Evolutionary conservation across 1,140 invertebrate species (phyloP).

Genomic region (Penaeus vannamei): DNA sequence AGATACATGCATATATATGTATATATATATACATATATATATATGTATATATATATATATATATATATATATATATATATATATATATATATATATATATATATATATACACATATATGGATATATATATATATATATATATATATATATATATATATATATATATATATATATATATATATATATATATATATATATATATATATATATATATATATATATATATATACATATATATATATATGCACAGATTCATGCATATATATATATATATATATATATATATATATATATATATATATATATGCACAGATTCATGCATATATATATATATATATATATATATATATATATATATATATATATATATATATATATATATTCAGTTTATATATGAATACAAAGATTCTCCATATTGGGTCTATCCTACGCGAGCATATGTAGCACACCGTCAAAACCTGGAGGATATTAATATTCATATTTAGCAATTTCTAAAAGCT

Average conservation of each 20-base stretch:
- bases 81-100: conserved; percentile 28
- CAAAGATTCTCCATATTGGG: neutral
- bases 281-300: conserved; percentile 42
- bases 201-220: conserved; percentile 26
- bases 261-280: conserved; percentile 43
- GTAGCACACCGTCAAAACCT: too few species aligned
- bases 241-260: neutral
- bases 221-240: neutral
- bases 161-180: neutral
- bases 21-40: neutral
- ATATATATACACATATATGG: too few species aligned
- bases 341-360: neutral
- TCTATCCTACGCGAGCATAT: too few species aligned
- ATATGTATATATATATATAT: neutral
- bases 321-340: conserved; percentile 23
- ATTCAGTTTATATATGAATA: neutral
- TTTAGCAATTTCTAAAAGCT: too few species aligned
- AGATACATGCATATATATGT: conserved; percentile 23
- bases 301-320: conserved; percentile 27
- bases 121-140: conserved; percentile 11
- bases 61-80: neutral
- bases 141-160: neutral
- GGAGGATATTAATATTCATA: too few species aligned
- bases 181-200: neutral
- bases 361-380: neutral